Percentiles rank a stretch among this genome's conserved stretches.
Conservation (phyloP, 1,140 invertebrate genomes). For the Drosophila nannoptera region DNA sequence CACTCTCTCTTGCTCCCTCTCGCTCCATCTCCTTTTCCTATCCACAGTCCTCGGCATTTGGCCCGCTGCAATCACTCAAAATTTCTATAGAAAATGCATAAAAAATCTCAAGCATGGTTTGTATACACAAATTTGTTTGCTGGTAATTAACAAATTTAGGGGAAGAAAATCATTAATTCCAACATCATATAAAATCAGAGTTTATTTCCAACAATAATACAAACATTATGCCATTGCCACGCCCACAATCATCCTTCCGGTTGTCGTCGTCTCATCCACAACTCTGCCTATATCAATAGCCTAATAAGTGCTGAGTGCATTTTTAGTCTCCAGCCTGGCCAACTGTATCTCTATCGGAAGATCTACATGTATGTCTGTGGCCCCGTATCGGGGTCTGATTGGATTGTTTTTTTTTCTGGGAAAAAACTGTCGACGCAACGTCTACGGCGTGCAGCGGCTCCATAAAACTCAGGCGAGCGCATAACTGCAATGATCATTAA, state of each 20-base stretch:
- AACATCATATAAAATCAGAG: slow-evolving; percentile 73
- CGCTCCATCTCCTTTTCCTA: slow-evolving; percentile 4
- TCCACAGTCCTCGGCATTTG: slow-evolving; percentile 7
- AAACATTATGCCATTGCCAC: slow-evolving; percentile 55
- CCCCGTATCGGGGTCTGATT: slow-evolving; percentile 48
- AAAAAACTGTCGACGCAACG: slow-evolving; percentile 76
- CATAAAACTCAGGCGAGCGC: slow-evolving; percentile 68
- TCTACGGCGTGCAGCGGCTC: slow-evolving; percentile 60
- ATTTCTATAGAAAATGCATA: slow-evolving; percentile 75
- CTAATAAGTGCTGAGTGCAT: slow-evolving; percentile 66
- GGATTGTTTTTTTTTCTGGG: slow-evolving; percentile 70
- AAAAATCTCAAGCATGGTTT: slow-evolving; percentile 69
- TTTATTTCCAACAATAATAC: slow-evolving; percentile 78
- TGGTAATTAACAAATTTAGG: slow-evolving; percentile 77
- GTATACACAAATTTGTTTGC: slow-evolving; percentile 75
- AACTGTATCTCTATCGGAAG: neutral
- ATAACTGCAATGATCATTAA: slow-evolving; percentile 74
- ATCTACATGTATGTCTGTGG: slow-evolving; percentile 19
- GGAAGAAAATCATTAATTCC: slow-evolving; percentile 77
- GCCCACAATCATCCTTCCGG: slow-evolving; percentile 25
- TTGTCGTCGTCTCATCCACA: slow-evolving; percentile 28
- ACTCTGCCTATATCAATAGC: slow-evolving; percentile 57
- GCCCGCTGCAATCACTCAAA: slow-evolving; percentile 60
- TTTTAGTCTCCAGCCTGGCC: neutral
- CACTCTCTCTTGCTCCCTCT: neutral